phyloP scores from a whole-genome alignment of 2,797 vertebrate species.

The Chiloscyllium punctatum region DNA sequence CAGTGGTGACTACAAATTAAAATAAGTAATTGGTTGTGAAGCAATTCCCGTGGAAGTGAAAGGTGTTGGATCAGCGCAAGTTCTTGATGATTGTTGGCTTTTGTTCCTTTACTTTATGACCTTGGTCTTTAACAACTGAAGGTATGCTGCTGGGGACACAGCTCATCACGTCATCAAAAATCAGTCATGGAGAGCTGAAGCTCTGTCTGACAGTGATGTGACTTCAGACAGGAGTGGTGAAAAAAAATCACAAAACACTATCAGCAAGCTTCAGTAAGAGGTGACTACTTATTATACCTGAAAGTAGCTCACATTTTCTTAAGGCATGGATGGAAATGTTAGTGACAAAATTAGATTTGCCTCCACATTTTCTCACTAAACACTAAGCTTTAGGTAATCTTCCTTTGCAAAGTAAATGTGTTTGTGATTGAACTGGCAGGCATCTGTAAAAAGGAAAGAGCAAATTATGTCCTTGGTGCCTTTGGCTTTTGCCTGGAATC shows the following conservation, averaged over 20 bases:
- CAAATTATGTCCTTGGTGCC: too few species aligned
- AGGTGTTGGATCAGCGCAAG: neutral
- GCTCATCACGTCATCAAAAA: neutral
- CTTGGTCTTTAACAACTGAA: constrained; percentile 3
- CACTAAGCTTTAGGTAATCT: neutral
- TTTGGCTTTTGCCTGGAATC: too few species aligned
- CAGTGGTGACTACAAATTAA: neutral
- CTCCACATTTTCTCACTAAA: neutral
- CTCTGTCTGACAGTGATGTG: neutral
- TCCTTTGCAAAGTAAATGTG: neutral
- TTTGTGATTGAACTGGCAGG: neutral
- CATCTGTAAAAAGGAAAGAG: too few species aligned
- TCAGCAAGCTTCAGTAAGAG: neutral
- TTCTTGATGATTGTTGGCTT: neutral
- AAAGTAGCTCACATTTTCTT: neutral
- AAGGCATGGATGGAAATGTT: constrained; percentile 14
- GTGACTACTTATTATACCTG: neutral
- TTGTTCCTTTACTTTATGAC: neutral
- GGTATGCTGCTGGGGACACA: neutral
- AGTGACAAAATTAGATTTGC: neutral
- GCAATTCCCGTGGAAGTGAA: neutral
- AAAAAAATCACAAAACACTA: neutral
- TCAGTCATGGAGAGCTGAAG: neutral
- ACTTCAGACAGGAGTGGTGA: neutral
- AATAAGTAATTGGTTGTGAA: neutral